Evolutionary conservation across 2,888 invertebrate species (phyloP).

Genomic region (Amblyjoppa fuscipennis): DNA sequence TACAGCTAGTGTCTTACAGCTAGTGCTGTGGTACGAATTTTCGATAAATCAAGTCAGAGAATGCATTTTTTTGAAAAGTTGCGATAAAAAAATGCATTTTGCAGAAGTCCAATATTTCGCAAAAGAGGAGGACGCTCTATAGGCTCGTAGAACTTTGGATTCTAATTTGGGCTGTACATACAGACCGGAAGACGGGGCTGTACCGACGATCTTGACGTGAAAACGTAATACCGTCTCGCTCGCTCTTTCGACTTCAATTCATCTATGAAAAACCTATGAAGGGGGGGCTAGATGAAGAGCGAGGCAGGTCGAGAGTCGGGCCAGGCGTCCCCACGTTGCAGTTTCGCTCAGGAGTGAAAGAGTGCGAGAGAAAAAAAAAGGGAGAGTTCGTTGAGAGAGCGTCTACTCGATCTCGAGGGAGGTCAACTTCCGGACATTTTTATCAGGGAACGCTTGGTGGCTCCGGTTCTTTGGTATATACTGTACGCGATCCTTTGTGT

Average conservation of each 20-base stretch:
- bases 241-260: conserved; percentile 46
- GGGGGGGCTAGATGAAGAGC: conserved; percentile 33
- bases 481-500: conserved; percentile 76
- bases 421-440: conserved; percentile 75
- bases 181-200: conserved; percentile 23
- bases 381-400: conserved; percentile 40
- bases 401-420: conserved; percentile 61
- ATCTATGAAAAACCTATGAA: conserved; percentile 26
- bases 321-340: conserved; percentile 19
- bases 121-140: neutral
- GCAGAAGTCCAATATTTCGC: neutral
- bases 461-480: conserved; percentile 70
- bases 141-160: conserved; percentile 13
- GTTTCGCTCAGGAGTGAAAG: conserved; percentile 31
- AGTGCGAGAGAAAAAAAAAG: conserved; percentile 42
- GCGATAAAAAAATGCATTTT: neutral
- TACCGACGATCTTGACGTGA: conserved; percentile 23
- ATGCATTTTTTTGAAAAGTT: neutral
- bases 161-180: conserved; percentile 36
- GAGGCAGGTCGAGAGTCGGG: conserved; percentile 3
- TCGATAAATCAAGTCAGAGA: neutral
- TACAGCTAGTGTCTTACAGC: neutral
- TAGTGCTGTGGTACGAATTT: neutral
- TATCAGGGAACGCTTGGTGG: conserved; percentile 71
- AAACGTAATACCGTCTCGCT: conserved; percentile 17